Percentiles rank a stretch among this genome's conserved stretches.
These are phyloP conservation scores for Apostichopus californicus DNA, from an alignment of 35 echinoderm and acorn worm genomes.

Conservation along the genomic window DNA sequence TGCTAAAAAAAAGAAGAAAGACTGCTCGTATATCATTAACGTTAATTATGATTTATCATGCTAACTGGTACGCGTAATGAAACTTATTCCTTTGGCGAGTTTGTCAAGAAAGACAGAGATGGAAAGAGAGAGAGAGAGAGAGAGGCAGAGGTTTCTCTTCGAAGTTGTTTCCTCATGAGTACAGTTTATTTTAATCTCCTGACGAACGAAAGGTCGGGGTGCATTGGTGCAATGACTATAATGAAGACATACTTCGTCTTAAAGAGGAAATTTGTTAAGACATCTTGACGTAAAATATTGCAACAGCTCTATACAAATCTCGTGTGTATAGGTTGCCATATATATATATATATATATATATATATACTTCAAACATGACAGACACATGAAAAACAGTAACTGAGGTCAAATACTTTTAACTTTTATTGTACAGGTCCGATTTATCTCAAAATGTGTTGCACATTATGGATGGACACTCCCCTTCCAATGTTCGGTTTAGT, in stretches of 20 bases:
- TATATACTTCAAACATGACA: no score
- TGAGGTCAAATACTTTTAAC: no score
- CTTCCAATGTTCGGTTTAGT: background rate
- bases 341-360: no score
- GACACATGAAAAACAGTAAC: no score
- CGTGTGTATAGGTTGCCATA: no score
- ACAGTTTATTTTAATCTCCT: background rate
- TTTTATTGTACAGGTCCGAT: no score
- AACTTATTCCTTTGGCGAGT: background rate
- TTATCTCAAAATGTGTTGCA: no score
- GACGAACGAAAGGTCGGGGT: conserved; percentile 14
- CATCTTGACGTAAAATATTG: no score
- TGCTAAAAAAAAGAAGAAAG: conserved; percentile 9
- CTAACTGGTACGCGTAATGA: conserved; percentile 57
- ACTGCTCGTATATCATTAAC: conserved; percentile 23
- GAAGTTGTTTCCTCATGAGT: background rate
- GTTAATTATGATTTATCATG: conserved; percentile 42
- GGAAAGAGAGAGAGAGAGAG: background rate
- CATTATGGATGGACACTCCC: no score
- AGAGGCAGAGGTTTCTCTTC: background rate
- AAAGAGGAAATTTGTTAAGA: background rate
- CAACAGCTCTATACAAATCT: no score
- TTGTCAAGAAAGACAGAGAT: background rate
- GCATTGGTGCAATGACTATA: background rate
- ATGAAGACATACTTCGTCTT: background rate